Evolutionary conservation across 1,140 invertebrate species (phyloP).

Genomic region (Delia radicum): DNA sequence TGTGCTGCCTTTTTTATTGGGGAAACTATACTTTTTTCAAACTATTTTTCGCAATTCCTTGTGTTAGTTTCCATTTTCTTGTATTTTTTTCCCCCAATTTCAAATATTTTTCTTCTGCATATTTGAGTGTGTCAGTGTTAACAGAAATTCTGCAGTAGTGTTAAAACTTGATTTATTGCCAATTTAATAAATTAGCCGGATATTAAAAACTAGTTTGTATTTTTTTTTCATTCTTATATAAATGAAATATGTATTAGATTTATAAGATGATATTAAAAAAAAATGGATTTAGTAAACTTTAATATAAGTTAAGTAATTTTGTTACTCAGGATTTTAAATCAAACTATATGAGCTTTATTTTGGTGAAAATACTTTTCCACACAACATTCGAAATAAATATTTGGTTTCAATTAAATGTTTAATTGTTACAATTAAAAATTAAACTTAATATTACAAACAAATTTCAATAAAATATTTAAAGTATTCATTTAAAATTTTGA

Average conservation of each 20-base stretch:
- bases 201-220: background rate
- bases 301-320: no score
- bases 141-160: background rate
- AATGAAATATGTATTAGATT: background rate
- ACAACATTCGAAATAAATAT: no score
- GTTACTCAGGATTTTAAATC: no score
- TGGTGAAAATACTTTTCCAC: no score
- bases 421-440: no score
- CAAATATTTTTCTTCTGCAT: background rate
- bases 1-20: background rate
- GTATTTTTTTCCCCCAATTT: background rate
- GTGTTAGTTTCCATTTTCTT: background rate
- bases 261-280: background rate
- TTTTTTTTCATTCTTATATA: background rate
- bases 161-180: slow-evolving; percentile 1
- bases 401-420: no score
- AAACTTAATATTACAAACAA: no score
- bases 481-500: no score
- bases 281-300: no score
- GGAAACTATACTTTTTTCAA: background rate
- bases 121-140: background rate
- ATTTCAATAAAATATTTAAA: no score
- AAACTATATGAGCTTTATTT: no score
- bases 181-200: slow-evolving; percentile 4
- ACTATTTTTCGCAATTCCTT: background rate